Evolutionary conservation across 2,113 vertebrate species (phyloP), one percentile per base, ranked within the genome.

Genomic region (Oreochromis tanganicae): DNA sequence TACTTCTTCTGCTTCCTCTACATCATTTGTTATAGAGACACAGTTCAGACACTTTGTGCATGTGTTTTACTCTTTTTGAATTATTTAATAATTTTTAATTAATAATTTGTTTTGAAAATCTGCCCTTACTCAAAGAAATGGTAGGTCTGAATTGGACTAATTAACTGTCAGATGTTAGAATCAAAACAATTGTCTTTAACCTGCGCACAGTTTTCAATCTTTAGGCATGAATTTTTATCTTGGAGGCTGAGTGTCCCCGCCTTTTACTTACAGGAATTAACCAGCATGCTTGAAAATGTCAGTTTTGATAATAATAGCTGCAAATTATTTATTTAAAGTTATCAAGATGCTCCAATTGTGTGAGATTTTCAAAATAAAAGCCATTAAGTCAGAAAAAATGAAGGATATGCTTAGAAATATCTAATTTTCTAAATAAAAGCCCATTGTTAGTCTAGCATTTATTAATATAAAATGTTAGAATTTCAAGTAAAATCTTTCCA

Each of bases 281-380:
- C 36, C 38, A 71, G n/a, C 7, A 27, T 43, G n/a, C 66, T 71
- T 71, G 12, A 24, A 71, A 43, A 43, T 43, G 66, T 71, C 36
- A 13, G 19, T 24, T 71, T 24, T 14, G 11, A 43, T 41, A 43
- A 71, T 68, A 21, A 41, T 41, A 24, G n/a, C n/a, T 13, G n/a
- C 34, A 36, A 41, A 13, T 41, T 41, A 71, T 21, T 43, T 71
- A 14, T 71, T 71, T 43, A 4, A 71, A 71, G 36, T 71, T 71
- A 71, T 16, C 66, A 71, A 71, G 66, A 9, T 43, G 36, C 0
- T 43, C n/a, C 0, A 5, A 27, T 43, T 43, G 0, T 2, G 36
- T 43, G n/a, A 48, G 21, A 11, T 29, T 48, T 73, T 11, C 21
- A 4, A 48, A 27, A 27, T 27, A 46, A 73, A 46, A 73, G 66